Evolutionary conservation across 2,797 vertebrate genomes (phyloP), one percentile per base, ranked within the genome.

Genomic region (Xyrichtys novacula): DNA sequence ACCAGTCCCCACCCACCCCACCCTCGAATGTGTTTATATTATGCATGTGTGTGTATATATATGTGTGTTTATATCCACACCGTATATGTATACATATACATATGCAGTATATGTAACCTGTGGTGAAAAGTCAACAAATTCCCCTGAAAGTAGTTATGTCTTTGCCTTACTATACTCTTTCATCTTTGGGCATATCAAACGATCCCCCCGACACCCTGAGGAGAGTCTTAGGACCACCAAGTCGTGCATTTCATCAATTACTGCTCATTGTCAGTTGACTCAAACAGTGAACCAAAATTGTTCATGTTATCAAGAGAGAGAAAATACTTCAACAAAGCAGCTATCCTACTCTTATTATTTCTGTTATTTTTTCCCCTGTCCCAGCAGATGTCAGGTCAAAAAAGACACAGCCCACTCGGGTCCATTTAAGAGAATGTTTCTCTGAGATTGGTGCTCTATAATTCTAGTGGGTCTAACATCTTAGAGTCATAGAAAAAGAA

Each of bases 21-120:
- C 85, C 88, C 89, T 86, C 88, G 88, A 93, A 93, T 90, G 91
- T 95, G 93, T 94, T 93, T 94, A 90, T 94, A 95, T 93, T 95
- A 93, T 92, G 91, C 90, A 92, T 93, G 92, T 95, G 92, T 92
- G 93, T 94, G 93, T 94, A 92, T 93, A 92, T 94, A 93, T 93
- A 88, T 93, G 93, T 94, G 94, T 95, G 94, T 94, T 94, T 92
- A 91, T 92, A 93, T 92, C 81, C 91, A 92, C 92, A 94, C 92
- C 90, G 86, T 92, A 93, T 93, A 94, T 93, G 92, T 94, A 92
- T 93, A 92, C 91, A 92, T 92, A 93, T 93, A 92, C 92, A 93
- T 92, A 92, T 93, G 91, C 88, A 92, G 92, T 93, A 91, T 89
- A 89, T 93, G 91, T 93, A 92, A 93, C 82, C 87, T 88, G 91